phyloP scores from a whole-genome alignment of 2,113 vertebrate species.

The Syngnathus floridae region DNA sequence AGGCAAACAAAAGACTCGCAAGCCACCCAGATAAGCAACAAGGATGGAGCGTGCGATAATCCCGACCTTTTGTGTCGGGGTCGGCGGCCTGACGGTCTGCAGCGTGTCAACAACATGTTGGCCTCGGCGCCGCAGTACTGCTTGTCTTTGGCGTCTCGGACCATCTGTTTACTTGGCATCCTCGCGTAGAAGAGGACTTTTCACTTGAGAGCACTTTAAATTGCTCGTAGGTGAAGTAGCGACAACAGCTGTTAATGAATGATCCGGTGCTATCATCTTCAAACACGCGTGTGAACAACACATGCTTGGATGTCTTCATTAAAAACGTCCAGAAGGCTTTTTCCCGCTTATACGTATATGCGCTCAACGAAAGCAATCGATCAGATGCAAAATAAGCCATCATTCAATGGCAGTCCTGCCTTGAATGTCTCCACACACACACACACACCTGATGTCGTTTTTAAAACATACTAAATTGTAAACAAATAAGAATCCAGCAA shows the following conservation, averaged over 20 bases:
- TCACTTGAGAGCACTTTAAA: background rate
- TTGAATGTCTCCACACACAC: too few species aligned
- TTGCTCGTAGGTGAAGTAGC: background rate
- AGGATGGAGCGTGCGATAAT: constrained; percentile 53
- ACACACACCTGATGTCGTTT: too few species aligned
- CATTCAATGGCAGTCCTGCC: too few species aligned
- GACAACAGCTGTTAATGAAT: background rate
- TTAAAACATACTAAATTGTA: too few species aligned
- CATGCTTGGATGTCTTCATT: background rate
- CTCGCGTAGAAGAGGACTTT: background rate
- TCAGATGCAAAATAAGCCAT: too few species aligned
- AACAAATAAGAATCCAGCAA: too few species aligned
- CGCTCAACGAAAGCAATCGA: background rate
- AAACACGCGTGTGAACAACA: background rate
- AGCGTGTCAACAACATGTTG: background rate
- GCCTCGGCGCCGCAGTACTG: background rate
- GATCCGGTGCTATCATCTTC: background rate
- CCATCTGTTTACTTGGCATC: constrained; percentile 8
- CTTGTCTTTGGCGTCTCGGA: constrained; percentile 13
- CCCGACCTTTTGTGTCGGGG: constrained; percentile 42
- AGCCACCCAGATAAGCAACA: constrained; percentile 47
- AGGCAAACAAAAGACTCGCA: constrained; percentile 46
- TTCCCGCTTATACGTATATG: background rate
- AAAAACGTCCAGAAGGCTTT: background rate
- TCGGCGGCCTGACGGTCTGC: background rate